Evolutionary conservation across 2,888 invertebrate species (phyloP).

Genomic region (Ethmia dodecea): DNA sequence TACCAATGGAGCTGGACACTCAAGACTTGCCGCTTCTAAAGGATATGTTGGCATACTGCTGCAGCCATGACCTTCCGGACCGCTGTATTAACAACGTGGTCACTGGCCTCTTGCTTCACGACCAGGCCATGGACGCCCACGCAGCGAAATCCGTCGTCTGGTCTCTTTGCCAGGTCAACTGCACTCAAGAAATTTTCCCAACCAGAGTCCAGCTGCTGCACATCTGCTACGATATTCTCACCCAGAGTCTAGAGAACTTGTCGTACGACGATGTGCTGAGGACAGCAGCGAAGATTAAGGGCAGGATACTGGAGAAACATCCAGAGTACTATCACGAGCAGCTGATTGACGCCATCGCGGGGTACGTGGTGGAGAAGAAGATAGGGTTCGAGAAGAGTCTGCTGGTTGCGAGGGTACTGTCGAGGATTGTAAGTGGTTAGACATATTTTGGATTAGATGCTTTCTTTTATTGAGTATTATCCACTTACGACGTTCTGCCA

Average conservation of each 20-base stretch:
- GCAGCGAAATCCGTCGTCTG: slow-evolving; percentile 73
- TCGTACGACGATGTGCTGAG: slow-evolving; percentile 67
- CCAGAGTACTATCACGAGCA: slow-evolving; percentile 79
- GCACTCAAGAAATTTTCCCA: slow-evolving; percentile 47
- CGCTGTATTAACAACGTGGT: slow-evolving; percentile 72
- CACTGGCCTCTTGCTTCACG: slow-evolving; percentile 62
- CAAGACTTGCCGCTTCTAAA: slow-evolving; percentile 67
- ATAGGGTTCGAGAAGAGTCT: slow-evolving; percentile 68
- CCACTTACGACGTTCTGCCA: neutral
- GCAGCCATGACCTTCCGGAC: slow-evolving; percentile 65
- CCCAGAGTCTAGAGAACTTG: slow-evolving; percentile 56
- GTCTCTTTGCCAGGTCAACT: slow-evolving; percentile 72
- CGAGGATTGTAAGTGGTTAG: slow-evolving; percentile 74
- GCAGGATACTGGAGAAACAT: slow-evolving; percentile 57
- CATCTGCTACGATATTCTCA: slow-evolving; percentile 66
- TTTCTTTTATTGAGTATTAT: neutral
- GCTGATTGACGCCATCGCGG: slow-evolving; percentile 75
- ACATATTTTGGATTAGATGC: no score
- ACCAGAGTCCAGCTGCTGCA: slow-evolving; percentile 70
- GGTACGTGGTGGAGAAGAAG: slow-evolving; percentile 68
- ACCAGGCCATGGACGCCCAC: slow-evolving; percentile 55
- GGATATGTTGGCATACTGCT: slow-evolving; percentile 74
- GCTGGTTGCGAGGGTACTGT: slow-evolving; percentile 69
- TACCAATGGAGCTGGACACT: slow-evolving; percentile 76
- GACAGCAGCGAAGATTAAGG: slow-evolving; percentile 65